Evolutionary conservation across 2,888 invertebrate species (phyloP).

Genomic region (Pammene aurita): DNA sequence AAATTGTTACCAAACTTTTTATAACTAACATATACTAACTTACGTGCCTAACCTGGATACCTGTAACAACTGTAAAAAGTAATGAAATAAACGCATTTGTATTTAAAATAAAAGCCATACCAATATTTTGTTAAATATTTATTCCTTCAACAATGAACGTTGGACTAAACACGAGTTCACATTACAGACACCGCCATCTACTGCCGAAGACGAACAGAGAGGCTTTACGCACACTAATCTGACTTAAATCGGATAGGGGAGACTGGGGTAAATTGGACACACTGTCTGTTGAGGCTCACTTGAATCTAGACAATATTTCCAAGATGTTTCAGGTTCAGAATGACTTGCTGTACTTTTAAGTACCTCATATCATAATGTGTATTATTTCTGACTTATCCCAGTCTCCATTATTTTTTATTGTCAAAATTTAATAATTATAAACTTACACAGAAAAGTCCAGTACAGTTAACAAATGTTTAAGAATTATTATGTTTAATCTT

Average conservation of each 20-base stretch:
- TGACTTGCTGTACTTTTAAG: no score
- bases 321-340: no score
- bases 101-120: slow-evolving; percentile 15
- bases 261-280: neutral
- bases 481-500: no score
- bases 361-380: no score
- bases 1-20: no score
- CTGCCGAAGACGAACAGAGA: slow-evolving; percentile 21
- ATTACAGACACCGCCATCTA: slow-evolving; percentile 22
- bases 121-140: slow-evolving; percentile 32
- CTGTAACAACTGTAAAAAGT: no score
- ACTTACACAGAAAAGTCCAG: neutral
- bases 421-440: neutral
- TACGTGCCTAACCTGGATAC: no score
- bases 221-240: slow-evolving; percentile 18
- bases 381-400: neutral
- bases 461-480: neutral
- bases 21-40: no score
- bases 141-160: slow-evolving; percentile 40
- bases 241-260: neutral
- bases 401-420: neutral
- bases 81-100: no score
- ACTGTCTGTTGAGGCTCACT: no score
- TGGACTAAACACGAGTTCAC: slow-evolving; percentile 30
- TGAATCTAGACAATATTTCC: no score